Base-by-base conservation (phyloP, 2,797 vertebrate genomes). In the Sebastes iracundus region DNA sequence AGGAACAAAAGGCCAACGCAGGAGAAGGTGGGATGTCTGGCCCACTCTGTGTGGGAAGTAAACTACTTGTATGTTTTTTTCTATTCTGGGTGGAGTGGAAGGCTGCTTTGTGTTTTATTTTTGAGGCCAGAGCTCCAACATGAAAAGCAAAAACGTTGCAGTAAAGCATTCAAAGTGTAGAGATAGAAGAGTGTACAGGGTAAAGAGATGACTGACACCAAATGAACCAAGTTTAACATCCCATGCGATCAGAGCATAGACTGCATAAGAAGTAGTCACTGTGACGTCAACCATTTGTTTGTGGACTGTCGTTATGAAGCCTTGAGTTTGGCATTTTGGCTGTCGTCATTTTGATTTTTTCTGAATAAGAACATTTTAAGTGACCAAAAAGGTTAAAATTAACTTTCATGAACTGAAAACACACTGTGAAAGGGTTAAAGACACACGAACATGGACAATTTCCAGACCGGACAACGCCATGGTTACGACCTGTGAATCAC, bases 31-130 rank as follows among this genome's bases (percentile, higher is more conserved):
- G 79, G 79, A 83, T 85, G 77, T 85, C 77, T 90, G 69, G 78
- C 76, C 86, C 76, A 80, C 82, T 91, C 82, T 52, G 79, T 81
- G 91, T 89, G 80, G 91, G 90, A 90, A 88, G 85, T 79, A 85
- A 86, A 87, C 68, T 58, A 89, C 82, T 83, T 35, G 77, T 80
- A 75, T 61, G 56, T 49, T 76, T 72, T 72, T 82, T 90, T 91
- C 87, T 92, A 88, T 92, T 91, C 88, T 87, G 75, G 80, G 77
- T 65, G 28, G 58, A 77, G 82, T 63, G 81, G 59, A 81, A 80
- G 81, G 72, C 53, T 71, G 72, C 72, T 76, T 66, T 53, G 46
- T 71, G 72, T 79, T 82, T 63, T 42, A 68, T 35, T 77, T 80
- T 72, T 59, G 46, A 90, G 80, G 73, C 62, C 55, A 61, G 52